These are phyloP conservation scores for Cotesia glomerata DNA, from an alignment of 1,140 invertebrate genomes.

Conservation along the genomic window DNA sequence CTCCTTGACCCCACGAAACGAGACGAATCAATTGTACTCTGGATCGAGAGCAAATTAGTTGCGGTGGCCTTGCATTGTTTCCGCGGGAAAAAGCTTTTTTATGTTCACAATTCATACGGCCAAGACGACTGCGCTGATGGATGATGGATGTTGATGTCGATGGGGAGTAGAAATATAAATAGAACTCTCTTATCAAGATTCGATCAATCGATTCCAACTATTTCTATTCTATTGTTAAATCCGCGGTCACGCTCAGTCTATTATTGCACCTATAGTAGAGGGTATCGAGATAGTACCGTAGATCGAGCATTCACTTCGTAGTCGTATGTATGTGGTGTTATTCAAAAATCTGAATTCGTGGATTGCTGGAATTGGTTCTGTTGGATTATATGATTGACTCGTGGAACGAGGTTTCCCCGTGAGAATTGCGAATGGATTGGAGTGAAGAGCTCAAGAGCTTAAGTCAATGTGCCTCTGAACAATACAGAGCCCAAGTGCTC, in stretches of 20 bases:
- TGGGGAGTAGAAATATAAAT: background rate
- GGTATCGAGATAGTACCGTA: background rate
- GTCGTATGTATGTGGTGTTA: too few relatives aligned
- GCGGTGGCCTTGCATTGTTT: background rate
- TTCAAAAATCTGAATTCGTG: background rate
- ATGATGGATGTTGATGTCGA: background rate
- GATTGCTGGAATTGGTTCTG: conserved; percentile 7
- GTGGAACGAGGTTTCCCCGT: background rate
- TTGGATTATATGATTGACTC: conserved; percentile 18
- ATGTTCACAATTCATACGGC: background rate
- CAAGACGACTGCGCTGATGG: background rate
- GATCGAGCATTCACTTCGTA: background rate
- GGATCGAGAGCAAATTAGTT: background rate
- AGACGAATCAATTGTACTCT: conserved; percentile 2
- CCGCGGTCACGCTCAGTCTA: conserved; percentile 1
- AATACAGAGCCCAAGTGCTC: background rate
- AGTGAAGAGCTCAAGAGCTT: background rate
- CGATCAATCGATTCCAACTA: background rate
- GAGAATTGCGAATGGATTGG: too few relatives aligned
- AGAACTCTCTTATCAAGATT: background rate
- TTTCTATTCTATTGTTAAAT: background rate
- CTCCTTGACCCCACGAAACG: background rate
- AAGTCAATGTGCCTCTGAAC: background rate
- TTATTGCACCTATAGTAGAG: background rate
- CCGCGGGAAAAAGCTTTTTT: background rate